These are phyloP conservation scores for Drosophila melanica DNA, from an alignment of 1,140 invertebrate genomes.

Conservation along the genomic window DNA sequence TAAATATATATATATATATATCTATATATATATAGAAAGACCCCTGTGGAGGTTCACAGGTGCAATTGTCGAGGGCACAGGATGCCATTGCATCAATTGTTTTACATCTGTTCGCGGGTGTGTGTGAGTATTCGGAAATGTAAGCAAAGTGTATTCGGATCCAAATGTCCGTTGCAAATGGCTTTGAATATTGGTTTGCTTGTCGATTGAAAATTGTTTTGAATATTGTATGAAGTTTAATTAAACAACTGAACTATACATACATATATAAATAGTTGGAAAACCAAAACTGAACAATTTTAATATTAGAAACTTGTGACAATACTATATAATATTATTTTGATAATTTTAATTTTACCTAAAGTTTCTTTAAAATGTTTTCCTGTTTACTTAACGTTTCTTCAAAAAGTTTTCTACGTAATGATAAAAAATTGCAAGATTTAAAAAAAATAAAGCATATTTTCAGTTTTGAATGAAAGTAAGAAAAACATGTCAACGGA, in stretches of 20 bases:
- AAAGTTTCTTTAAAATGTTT: too few relatives aligned
- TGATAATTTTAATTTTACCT: too few relatives aligned
- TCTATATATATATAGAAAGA: conserved; percentile 16
- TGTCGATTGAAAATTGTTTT: conserved; percentile 24
- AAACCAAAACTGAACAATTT: too few relatives aligned
- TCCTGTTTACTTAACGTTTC: too few relatives aligned
- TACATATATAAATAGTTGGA: too few relatives aligned
- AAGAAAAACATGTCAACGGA: too few relatives aligned
- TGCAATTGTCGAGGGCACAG: conserved; percentile 8
- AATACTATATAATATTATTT: too few relatives aligned
- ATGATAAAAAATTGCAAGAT: too few relatives aligned
- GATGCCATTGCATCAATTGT: conserved; percentile 12
- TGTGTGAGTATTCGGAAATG: conserved; percentile 2
- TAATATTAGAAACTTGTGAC: too few relatives aligned
- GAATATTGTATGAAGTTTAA: conserved; percentile 59
- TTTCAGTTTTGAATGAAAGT: too few relatives aligned
- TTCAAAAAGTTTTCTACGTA: too few relatives aligned
- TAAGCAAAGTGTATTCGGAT: conserved; percentile 59
- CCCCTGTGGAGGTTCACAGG: neutral
- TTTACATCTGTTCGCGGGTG: neutral
- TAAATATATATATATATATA: conserved; percentile 26
- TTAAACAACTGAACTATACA: conserved; percentile 28
- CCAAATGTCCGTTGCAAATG: conserved; percentile 52
- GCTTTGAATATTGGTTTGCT: conserved; percentile 11
- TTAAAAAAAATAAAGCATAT: too few relatives aligned